phyloP scores from a whole-genome alignment of 2,888 invertebrate species.

The Meteorus colon region DNA sequence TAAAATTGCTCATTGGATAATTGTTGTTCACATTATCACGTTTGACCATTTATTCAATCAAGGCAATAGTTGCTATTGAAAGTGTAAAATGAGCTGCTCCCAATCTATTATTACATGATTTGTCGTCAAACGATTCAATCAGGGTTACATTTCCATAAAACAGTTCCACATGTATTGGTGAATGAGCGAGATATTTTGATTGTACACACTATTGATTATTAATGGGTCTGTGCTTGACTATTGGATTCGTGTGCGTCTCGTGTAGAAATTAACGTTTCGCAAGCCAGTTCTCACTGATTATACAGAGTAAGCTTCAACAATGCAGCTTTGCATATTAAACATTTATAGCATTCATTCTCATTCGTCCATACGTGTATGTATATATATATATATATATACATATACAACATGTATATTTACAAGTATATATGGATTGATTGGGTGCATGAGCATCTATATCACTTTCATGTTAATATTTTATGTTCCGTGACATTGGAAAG shows the following conservation, averaged over 20 bases:
- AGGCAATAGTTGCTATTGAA: background rate
- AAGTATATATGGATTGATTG: too few species aligned
- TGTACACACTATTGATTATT: constrained; percentile 4
- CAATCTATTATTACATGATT: background rate
- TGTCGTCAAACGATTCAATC: background rate
- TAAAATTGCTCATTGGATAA: background rate
- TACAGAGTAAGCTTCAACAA: background rate
- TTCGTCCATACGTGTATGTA: background rate
- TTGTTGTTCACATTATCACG: background rate
- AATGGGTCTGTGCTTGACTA: background rate
- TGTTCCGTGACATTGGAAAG: background rate
- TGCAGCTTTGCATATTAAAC: constrained; percentile 14
- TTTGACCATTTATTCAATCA: background rate
- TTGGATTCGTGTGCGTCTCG: constrained; percentile 20
- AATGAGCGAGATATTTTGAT: constrained; percentile 22
- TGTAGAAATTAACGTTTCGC: constrained; percentile 19
- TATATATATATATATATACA: background rate
- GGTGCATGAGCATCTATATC: background rate
- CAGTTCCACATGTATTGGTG: background rate
- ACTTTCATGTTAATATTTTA: constrained; percentile 14
- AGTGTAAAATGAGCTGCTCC: background rate
- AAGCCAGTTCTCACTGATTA: background rate
- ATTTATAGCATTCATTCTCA: background rate
- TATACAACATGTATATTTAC: too few species aligned
- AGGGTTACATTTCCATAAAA: constrained; percentile 16